These are phyloP conservation scores for Dasysyrphus tricinctus DNA, from an alignment of 2,888 invertebrate genomes.

Conservation along the genomic window DNA sequence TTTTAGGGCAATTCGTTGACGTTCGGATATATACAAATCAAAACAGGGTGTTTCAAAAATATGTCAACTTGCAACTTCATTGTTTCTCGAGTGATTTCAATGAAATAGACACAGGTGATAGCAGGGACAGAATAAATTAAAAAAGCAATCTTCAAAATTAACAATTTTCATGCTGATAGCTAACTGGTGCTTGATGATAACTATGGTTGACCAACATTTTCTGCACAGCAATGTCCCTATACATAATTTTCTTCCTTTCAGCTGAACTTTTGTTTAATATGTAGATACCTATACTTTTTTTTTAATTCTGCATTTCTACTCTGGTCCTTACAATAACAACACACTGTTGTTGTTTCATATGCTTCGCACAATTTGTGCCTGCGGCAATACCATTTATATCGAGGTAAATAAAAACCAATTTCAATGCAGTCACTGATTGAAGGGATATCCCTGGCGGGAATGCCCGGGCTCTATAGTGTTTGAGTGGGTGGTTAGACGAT, in stretches of 20 bases:
- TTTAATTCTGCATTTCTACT: slow-evolving; percentile 14
- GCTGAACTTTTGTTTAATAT: slow-evolving; percentile 26
- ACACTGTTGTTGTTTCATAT: slow-evolving; percentile 50
- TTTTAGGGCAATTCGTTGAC: too few species aligned
- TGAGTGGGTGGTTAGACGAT: slow-evolving; percentile 7
- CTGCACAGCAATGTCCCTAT: slow-evolving; percentile 28
- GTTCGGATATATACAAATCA: too few species aligned
- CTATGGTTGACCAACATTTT: neutral
- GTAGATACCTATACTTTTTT: neutral
- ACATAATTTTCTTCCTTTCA: slow-evolving; percentile 26
- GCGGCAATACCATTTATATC: slow-evolving; percentile 65
- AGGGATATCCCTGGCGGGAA: slow-evolving; percentile 19
- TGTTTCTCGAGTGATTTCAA: too few species aligned
- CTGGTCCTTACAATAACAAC: slow-evolving; percentile 3
- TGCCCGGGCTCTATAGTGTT: neutral
- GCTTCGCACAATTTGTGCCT: slow-evolving; percentile 43
- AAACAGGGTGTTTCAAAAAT: too few species aligned
- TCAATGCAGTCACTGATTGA: slow-evolving; percentile 68
- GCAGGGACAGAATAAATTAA: too few species aligned
- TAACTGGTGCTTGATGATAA: too few species aligned
- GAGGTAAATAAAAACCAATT: slow-evolving; percentile 68
- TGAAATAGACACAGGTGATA: too few species aligned
- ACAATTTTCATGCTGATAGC: too few species aligned
- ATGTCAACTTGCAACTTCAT: too few species aligned
- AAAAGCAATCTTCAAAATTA: too few species aligned